Base-by-base conservation (phyloP, 2,888 invertebrate genomes). In the Tethea ocularis region DNA sequence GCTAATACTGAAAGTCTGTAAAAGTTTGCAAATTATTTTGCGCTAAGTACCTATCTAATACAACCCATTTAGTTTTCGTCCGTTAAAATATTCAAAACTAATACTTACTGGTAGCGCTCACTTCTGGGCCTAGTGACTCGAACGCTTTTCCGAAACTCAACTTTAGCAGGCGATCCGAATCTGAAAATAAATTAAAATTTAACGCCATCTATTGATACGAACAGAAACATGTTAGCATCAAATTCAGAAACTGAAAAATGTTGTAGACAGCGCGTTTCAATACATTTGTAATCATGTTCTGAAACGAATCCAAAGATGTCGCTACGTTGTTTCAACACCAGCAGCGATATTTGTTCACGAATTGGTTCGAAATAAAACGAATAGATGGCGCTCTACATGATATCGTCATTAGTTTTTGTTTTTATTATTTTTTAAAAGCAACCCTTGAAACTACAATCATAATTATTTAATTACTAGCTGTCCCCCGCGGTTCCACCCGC, bases 101-200 rank as follows among this genome's bases (percentile, higher is more conserved):
- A 53, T 70, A 95, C 96, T 96, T 94, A 96, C 96, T 95, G 87
- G 96, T 95, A 77, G 96, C 96, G 90, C 96, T 96, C 77, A 96
- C 96, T 93, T 95, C 96, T 38, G 96, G 96, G 64, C 95, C 96
- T 61, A 95, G 94, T 75, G 95, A 95, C 76, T 95, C 93, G 81
- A 88, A 93, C 41, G 89, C 93, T 84, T 90, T 93, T 65, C 87
- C 94, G 70, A 89, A 94, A 83, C 94, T 93, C 61, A 94, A 70
- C 74, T 91, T 93, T 61, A 91, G 78, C 52, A 92, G 81, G 10
- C 92, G 89, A 76, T 93, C 93, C 5, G 91, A 91, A 86, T 93
- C 93, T 93, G 88, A 59, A 87, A 88, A 70, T 78, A 79, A 68
- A 60, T 10, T 20, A 26, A 15, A n/a, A 1, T 0, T 54, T 52